Conservation (phyloP, 2,797 vertebrate species). For the Sebastes taczanowskii region DNA sequence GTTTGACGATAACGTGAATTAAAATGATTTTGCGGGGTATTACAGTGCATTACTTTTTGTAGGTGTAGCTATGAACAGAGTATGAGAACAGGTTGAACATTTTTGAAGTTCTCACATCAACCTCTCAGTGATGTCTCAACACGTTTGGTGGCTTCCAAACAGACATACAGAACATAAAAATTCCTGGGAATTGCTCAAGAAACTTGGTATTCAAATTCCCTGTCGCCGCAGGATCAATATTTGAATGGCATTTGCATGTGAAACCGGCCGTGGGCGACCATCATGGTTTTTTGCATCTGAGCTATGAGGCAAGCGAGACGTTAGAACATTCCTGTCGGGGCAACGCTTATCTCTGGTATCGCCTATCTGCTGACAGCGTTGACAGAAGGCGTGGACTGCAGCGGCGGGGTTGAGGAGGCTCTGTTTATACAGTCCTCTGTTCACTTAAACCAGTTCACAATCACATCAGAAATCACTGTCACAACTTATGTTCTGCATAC, state of each 20-base stretch:
- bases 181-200: slow-evolving; percentile 15
- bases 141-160: background rate
- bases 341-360: slow-evolving; percentile 28
- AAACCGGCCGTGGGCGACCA: background rate
- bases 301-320: slow-evolving; percentile 32
- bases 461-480: background rate
- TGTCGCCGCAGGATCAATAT: slow-evolving; percentile 11
- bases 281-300: background rate
- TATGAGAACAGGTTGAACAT: no score
- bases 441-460: slow-evolving; percentile 21
- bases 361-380: slow-evolving; percentile 33
- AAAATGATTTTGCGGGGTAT: no score
- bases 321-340: slow-evolving; percentile 54
- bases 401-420: background rate
- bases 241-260: slow-evolving; percentile 65
- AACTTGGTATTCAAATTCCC: slow-evolving; percentile 30
- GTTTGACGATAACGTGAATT: no score
- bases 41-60: no score
- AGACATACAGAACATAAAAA: background rate
- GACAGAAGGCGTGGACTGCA: slow-evolving; percentile 15
- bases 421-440: slow-evolving; percentile 26
- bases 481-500: background rate
- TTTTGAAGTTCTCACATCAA: background rate
- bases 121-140: slow-evolving; percentile 2
- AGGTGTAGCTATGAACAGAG: no score